A percentile compares a stretch with the other conserved stretches of the same genome.
Evolutionary conservation across 2,888 invertebrate genomes (phyloP).

Genomic region (Coelinius sp.): DNA sequence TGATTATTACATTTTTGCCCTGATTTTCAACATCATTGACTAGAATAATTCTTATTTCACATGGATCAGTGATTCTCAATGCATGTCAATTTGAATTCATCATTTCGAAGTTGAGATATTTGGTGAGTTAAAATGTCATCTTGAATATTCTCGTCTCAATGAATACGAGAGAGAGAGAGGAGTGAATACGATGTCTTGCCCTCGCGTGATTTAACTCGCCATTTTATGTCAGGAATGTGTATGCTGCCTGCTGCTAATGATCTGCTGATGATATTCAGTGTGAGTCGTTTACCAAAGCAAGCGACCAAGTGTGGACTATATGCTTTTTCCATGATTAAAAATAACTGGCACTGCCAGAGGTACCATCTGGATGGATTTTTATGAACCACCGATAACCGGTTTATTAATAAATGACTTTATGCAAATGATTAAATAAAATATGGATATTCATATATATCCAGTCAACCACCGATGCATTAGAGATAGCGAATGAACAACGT

Average conservation of each 20-base stretch:
- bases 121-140: not conserved
- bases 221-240: conserved; percentile 39
- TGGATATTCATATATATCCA: not conserved
- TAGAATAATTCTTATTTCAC: not conserved
- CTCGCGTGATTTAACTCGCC: conserved; percentile 48
- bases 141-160: conserved; percentile 26
- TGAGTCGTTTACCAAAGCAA: conserved; percentile 38
- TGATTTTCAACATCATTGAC: conserved; percentile 27
- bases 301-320: conserved; percentile 1
- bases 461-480: conserved; percentile 4
- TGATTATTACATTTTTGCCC: conserved; percentile 28
- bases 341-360: conserved; percentile 21
- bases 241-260: conserved; percentile 44
- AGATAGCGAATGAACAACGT: not conserved
- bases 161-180: not conserved
- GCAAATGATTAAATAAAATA: conserved; percentile 24
- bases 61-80: not conserved
- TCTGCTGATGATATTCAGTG: conserved; percentile 48
- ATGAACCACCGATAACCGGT: conserved; percentile 42
- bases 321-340: conserved; percentile 32
- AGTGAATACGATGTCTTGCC: conserved; percentile 23
- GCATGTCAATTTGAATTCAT: not conserved
- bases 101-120: not conserved
- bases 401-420: conserved; percentile 39
- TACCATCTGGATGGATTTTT: conserved; percentile 17